Base-by-base conservation (phyloP, 2,888 invertebrate genomes). In the Stenurella melanura region DNA sequence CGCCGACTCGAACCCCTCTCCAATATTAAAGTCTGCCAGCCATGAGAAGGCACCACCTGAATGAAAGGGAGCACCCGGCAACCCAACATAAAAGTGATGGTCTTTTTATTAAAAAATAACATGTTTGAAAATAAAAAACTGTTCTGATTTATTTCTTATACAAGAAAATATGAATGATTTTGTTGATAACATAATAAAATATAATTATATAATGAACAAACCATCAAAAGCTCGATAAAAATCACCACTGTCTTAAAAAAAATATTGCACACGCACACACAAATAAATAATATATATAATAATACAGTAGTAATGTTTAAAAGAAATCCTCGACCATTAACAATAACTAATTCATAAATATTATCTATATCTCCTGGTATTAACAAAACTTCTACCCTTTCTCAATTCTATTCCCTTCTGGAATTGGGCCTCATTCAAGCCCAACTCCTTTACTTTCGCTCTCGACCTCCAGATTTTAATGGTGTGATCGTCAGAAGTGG, bases 401-500 rank as follows among this genome's bases (percentile, higher is more conserved):
- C 84, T 86, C 74, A 91, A 89, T 86, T 92, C 91, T 76, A 90
- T 87, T 19, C 91, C 91, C 75, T 87, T 87, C 50, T 85, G 87
- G 76, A 89, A 90, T 21, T 85, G 82, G n/a, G 88, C 82, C 66
- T 89, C 89, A 76, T 90, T 68, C 87, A 64, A 91, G 86, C 89
- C 90, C 70, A 92, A 86, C 61, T 90, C 84, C 77, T 89, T 89
- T 0, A 91, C 90, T 88, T 90, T 90, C 0, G 90, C 89, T 66
- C 90, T 88, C 78, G 91, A 91, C 67, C 91, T 88, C 87, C 90
- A 90, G 26, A 95, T 91, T 90, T 96, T 96, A 69, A 96, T 92
- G 6, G 93, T 93, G 85, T 92, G 92, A 89, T 96, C 96, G 87
- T 96, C 96, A 74, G 96, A 95, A 11, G 95, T 95, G 7, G 96